Base-by-base conservation (phyloP, 2,888 invertebrate genomes). In the Leptopilina myrica region DNA sequence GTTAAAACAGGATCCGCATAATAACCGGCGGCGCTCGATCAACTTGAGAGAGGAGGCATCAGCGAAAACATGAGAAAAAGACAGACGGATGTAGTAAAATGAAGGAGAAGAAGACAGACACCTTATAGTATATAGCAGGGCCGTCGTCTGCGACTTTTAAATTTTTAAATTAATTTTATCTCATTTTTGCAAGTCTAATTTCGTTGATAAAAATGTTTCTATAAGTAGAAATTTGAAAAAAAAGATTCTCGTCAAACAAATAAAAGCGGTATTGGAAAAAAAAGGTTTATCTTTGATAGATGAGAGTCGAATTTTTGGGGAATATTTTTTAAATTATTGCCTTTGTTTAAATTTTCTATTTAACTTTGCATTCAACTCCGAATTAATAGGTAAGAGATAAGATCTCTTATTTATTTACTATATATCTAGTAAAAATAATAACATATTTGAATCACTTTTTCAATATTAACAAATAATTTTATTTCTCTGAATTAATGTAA, bases 81-180 rank as follows among this genome's bases (percentile, higher is more conserved):
- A 67, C 75, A 78, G 75, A 80, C 33, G 73, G 59, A 79, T 73
- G 73, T 73, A 73, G 53, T 73, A 73, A 73, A 56, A 40, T 33
- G 78, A 67, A 62, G 56, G 75, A 43, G 20, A 64, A 77, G 66
- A 59, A 80, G 81, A 53, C 65, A 80, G 81, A 53, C 65, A 80
- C 73, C 73, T 73, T 53, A 33, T 33, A 33, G 33, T 33, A 33
- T 33, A 33, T 33, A 33, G 56, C 73, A 73, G 73, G 73, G 73
- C 73, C 73, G 73, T 73, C 73, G 73, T 53, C 73, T 53, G 8
- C 8, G 73, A 53, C 73, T 56, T 73, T 56, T 33, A 26, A 73
- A 14, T 56, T 73, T 73, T 56, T 40, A 73, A 64, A 69, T 73
- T 56, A 33, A 33, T 49, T 9, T 73, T 33, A 56, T 56, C 26